Percentiles rank a stretch among this genome's conserved stretches.
Evolutionary conservation across 64 coral and sea anemone genomes (phyloP).

Genomic region (Acropora tenuis): DNA sequence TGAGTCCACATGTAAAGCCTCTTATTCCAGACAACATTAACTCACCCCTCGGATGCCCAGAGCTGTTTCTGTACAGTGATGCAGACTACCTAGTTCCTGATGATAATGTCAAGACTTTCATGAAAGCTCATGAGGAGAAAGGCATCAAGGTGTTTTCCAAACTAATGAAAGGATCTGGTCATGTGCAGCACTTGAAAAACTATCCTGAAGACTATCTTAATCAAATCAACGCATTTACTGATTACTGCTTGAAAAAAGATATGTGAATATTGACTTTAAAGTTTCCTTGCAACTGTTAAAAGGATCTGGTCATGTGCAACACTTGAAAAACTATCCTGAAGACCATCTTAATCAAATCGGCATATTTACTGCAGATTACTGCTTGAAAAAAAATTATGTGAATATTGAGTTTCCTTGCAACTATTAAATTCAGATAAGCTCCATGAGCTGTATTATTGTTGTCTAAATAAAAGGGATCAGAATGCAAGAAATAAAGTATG

Average conservation of each 20-base stretch:
- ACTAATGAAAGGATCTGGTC: constrained; percentile 11
- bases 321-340: too few relatives aligned
- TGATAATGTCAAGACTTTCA: neutral
- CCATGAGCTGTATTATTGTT: too few relatives aligned
- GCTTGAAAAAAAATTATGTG: too few relatives aligned
- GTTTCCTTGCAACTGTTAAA: too few relatives aligned
- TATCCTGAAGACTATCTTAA: constrained; percentile 26
- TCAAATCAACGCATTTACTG: neutral
- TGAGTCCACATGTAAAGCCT: neutral
- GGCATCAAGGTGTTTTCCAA: constrained; percentile 17
- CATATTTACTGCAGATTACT: too few relatives aligned
- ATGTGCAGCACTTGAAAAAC: constrained; percentile 42
- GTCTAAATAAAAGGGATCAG: too few relatives aligned
- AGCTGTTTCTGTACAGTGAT: constrained; percentile 23
- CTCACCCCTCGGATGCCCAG: constrained; percentile 11
- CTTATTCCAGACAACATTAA: constrained; percentile 21
- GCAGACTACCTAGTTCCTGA: constrained; percentile 23
- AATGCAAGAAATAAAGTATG: too few relatives aligned
- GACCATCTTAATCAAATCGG: too few relatives aligned
- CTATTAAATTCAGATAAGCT: too few relatives aligned
- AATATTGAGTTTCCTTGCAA: too few relatives aligned
- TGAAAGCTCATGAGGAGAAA: neutral
- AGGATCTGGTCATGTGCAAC: too few relatives aligned
- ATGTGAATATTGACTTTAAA: neutral
- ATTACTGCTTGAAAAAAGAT: constrained; percentile 23